Conservation (phyloP, 2,888 invertebrate genomes). For the Tetragnatha montana region DNA sequence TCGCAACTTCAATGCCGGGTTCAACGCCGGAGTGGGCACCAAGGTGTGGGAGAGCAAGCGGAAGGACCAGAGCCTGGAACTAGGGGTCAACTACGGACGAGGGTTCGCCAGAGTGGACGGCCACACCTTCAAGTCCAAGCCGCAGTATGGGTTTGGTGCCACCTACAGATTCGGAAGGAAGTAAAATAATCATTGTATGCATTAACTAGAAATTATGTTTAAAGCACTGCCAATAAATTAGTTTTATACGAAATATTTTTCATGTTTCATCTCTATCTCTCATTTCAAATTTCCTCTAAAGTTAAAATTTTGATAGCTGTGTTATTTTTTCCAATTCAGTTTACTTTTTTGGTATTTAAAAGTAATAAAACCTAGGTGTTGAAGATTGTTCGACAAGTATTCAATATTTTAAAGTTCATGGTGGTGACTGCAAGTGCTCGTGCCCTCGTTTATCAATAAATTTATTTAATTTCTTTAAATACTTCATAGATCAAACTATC, state of each 20-base stretch:
- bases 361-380: no score
- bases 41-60: slow-evolving; percentile 63
- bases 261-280: background rate
- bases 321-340: no score
- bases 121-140: slow-evolving; percentile 53
- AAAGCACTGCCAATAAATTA: background rate
- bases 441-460: no score
- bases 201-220: background rate
- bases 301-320: background rate
- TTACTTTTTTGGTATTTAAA: no score
- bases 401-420: no score
- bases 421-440: no score
- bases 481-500: no score
- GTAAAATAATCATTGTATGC: background rate
- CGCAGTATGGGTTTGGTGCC: slow-evolving; percentile 48
- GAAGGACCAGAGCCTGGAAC: slow-evolving; percentile 33
- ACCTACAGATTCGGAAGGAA: slow-evolving; percentile 55
- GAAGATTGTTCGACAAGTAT: no score
- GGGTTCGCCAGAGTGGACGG: slow-evolving; percentile 46
- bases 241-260: background rate
- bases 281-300: background rate
- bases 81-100: slow-evolving; percentile 46
- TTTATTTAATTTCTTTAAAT: no score
- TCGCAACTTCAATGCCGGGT: slow-evolving; percentile 37
- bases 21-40: slow-evolving; percentile 59